These are phyloP conservation scores for Sinelater perroti DNA, from an alignment of 2,888 invertebrate genomes.

Conservation along the genomic window DNA sequence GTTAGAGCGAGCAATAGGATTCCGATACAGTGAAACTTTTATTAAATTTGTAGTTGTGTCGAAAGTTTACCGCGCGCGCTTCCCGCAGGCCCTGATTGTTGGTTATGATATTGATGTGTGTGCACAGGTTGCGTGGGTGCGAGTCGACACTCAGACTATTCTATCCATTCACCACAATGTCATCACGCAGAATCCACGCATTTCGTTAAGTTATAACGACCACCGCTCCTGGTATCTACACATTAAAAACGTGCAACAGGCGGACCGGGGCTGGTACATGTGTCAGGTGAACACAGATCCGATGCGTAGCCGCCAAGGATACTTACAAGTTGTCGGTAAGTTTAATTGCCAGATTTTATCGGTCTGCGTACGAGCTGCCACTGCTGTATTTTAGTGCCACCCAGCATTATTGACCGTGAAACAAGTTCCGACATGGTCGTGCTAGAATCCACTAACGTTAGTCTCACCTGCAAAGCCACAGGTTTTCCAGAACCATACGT, in stretches of 20 bases:
- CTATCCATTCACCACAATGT: constrained; percentile 91
- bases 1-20: constrained; percentile 44
- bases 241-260: constrained; percentile 86
- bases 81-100: neutral
- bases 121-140: constrained; percentile 89
- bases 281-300: constrained; percentile 94
- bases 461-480: constrained; percentile 85
- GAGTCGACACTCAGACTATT: constrained; percentile 92
- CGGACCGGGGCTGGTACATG: constrained; percentile 92
- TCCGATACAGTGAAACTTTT: constrained; percentile 41
- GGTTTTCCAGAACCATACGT: constrained; percentile 93
- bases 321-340: constrained; percentile 91
- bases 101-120: constrained; percentile 24
- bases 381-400: constrained; percentile 76
- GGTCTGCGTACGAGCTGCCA: constrained; percentile 6
- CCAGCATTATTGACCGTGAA: constrained; percentile 87
- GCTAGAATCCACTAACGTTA: constrained; percentile 87
- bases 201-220: constrained; percentile 87
- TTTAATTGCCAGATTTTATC: constrained; percentile 39
- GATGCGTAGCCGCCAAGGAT: constrained; percentile 90
- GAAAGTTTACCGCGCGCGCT: constrained; percentile 20
- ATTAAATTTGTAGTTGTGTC: constrained; percentile 41
- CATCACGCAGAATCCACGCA: constrained; percentile 89
- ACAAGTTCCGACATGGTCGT: constrained; percentile 93
- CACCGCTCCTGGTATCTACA: constrained; percentile 92